Conservation (phyloP, 2,113 vertebrate genomes). For the Lasiurus borealis region DNA sequence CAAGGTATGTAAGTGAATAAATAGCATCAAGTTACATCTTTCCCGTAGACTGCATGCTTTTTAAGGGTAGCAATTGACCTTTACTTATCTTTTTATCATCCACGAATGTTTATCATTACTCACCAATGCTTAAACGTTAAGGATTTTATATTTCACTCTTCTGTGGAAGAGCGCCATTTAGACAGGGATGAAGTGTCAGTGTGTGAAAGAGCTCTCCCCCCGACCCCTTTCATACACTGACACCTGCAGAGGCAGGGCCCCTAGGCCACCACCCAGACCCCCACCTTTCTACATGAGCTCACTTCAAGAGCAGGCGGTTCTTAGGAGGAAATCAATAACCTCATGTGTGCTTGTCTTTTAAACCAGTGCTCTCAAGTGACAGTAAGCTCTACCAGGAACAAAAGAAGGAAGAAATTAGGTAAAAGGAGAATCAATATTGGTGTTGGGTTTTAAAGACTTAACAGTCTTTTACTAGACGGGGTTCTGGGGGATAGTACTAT, state of each 20-base stretch:
- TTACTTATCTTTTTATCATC: neutral
- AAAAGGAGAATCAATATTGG: slow-evolving; percentile 61
- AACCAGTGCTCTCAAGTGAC: slow-evolving; percentile 22
- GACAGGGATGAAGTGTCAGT: neutral
- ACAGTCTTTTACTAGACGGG: neutral
- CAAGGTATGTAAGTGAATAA: neutral
- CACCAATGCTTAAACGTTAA: neutral
- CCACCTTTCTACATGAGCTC: neutral
- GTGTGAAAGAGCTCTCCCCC: neutral
- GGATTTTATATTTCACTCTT: neutral
- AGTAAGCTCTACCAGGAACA: slow-evolving; percentile 29
- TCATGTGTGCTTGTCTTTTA: slow-evolving; percentile 5
- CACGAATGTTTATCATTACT: neutral
- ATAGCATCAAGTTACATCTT: neutral
- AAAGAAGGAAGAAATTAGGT: slow-evolving; percentile 67
- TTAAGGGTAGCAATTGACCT: neutral
- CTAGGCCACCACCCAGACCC: neutral
- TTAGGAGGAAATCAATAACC: slow-evolving; percentile 60
- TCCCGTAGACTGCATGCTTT: neutral
- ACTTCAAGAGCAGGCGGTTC: slow-evolving; percentile 14
- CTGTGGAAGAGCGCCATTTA: neutral
- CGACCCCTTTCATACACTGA: too few species aligned
- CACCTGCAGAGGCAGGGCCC: neutral
- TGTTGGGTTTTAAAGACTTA: slow-evolving; percentile 62
- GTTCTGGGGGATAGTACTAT: neutral